Evolutionary conservation across 2,797 vertebrate species (phyloP).

Genomic region (Sebastolobus alascanus): DNA sequence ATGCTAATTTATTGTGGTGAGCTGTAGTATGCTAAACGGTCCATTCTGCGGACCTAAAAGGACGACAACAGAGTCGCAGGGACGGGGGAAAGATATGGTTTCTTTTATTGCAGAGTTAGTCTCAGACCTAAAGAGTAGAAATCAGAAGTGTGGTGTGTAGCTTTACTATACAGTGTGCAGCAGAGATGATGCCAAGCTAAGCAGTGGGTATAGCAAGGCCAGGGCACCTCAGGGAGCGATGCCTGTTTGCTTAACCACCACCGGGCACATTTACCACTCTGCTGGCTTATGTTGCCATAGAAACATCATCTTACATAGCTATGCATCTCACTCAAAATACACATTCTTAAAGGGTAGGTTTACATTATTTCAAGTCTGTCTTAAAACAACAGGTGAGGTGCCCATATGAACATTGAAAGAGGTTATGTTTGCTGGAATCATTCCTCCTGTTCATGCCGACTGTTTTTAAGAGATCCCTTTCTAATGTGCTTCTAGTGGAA

Average conservation of each 20-base stretch:
- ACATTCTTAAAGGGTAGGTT: constrained; percentile 21
- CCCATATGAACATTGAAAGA: constrained; percentile 1
- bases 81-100: constrained; percentile 7
- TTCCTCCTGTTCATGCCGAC: not conserved
- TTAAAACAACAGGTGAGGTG: constrained; percentile 11
- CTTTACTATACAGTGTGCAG: constrained; percentile 11
- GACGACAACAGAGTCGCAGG: constrained; percentile 29
- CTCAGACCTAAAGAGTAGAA: constrained; percentile 5
- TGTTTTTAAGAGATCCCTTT: not conserved
- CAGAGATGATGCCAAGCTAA: constrained; percentile 53
- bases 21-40: constrained; percentile 64
- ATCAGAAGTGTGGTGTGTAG: constrained; percentile 9
- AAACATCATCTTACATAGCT: constrained; percentile 31
- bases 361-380: not conserved
- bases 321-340: constrained; percentile 39
- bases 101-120: constrained; percentile 48
- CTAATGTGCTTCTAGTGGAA: not conserved
- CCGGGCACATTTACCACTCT: constrained; percentile 52
- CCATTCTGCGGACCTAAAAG: constrained; percentile 43
- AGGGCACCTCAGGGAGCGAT: constrained; percentile 38
- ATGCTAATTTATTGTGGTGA: constrained; percentile 78
- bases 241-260: constrained; percentile 58
- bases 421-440: constrained; percentile 6
- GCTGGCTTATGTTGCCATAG: constrained; percentile 38
- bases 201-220: constrained; percentile 43